These are phyloP conservation scores for Tenthredo notha DNA, from an alignment of 2,888 invertebrate species.

Conservation along the genomic window DNA sequence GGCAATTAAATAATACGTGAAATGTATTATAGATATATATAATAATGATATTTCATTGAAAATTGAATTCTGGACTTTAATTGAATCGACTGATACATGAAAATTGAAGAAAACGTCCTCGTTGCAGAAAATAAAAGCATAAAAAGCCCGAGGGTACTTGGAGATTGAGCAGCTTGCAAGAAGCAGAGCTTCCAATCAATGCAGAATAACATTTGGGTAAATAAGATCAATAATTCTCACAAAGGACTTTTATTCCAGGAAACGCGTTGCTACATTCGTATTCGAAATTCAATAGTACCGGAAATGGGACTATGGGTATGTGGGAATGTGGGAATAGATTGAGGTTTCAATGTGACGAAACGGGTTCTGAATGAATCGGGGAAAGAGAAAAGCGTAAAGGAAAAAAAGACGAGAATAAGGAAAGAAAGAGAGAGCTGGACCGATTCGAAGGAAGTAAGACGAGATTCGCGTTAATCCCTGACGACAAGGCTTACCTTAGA, in stretches of 20 bases:
- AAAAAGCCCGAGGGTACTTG: conserved; percentile 1
- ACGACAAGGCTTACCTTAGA: conserved; percentile 42
- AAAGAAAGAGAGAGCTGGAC: conserved; percentile 8
- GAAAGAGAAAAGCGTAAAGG: not conserved
- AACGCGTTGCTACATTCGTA: conserved; percentile 21
- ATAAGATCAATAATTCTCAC: conserved; percentile 52
- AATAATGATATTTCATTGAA: not conserved
- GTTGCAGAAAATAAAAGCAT: not conserved
- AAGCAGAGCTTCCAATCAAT: conserved; percentile 3
- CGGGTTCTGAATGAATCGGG: conserved; percentile 21
- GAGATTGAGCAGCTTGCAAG: conserved; percentile 2
- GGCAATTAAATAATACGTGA: not conserved
- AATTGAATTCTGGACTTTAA: conserved; percentile 1
- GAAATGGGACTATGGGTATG: conserved; percentile 20
- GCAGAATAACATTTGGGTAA: conserved; percentile 48
- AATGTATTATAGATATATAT: not conserved
- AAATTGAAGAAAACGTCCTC: not conserved
- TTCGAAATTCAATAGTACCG: conserved; percentile 41
- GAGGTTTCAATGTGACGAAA: conserved; percentile 4
- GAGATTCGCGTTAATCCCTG: conserved; percentile 43
- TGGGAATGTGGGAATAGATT: conserved; percentile 48
- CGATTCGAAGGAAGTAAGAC: not conserved
- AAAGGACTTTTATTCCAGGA: conserved; percentile 26
- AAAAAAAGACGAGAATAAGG: not conserved
- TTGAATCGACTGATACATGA: not conserved